Percentiles rank a stretch among this genome's conserved stretches.
phyloP scores from a whole-genome alignment of 35 echinoderm and acorn worm genomes.

The Eucidaris tribuloides region DNA sequence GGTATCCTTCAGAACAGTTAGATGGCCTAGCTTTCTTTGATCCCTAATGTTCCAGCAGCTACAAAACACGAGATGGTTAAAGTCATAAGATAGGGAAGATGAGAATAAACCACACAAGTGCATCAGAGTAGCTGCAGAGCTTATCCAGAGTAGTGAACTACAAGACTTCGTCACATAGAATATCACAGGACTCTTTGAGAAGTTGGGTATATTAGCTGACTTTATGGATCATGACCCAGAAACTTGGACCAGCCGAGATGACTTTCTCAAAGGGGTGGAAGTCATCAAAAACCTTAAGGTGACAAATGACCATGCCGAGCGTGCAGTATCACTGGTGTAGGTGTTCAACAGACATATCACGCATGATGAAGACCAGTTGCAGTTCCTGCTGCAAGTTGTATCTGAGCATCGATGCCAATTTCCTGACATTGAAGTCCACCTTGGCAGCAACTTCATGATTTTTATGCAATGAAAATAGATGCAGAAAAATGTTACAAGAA shows the following conservation, averaged over 20 bases:
- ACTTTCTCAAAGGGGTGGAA: not conserved
- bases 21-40: not conserved
- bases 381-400: not conserved
- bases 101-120: not conserved
- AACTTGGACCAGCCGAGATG: not conserved
- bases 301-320: slow-evolving; percentile 8
- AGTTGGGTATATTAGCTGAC: too few species aligned
- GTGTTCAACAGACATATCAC: not conserved
- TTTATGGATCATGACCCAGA: slow-evolving; percentile 3
- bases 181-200: not conserved
- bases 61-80: slow-evolving; percentile 10
- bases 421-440: not conserved
- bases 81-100: not conserved
- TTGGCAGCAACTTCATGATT: not conserved
- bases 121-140: not conserved
- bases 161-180: slow-evolving; percentile 9
- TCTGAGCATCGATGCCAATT: not conserved
- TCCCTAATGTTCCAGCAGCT: not conserved
- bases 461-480: not conserved
- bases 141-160: not conserved
- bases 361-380: slow-evolving; percentile 7
- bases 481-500: too few species aligned
- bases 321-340: slow-evolving; percentile 1
- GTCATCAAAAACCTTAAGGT: not conserved
- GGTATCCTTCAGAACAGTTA: slow-evolving; percentile 14